Base-by-base conservation (phyloP, 64 coral and sea anemone species). In the Montipora foliosa region DNA sequence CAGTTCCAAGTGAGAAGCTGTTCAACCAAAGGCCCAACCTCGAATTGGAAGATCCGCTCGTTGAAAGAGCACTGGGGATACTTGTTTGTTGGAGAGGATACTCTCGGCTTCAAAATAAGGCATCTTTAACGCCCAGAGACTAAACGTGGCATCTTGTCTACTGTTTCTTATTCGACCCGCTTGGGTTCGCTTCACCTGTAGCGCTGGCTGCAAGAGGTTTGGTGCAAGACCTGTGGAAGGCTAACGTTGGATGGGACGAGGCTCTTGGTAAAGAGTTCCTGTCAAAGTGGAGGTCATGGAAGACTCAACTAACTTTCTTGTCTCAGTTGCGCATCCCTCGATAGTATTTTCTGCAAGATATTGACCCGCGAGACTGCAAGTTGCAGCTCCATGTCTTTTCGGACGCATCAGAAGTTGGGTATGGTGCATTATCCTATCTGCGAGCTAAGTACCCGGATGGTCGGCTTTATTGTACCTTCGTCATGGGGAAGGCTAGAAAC, bases 1-100 rank as follows among this genome's bases (percentile, higher is more conserved):
- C 51, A 64, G 76, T 75, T 84, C 52, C 52, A 55, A 55, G 52
- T 5, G 52, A 55, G 4, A 55, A 55, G 52, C 52, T 55, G 3
- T 55, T 55, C 6, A 55, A 10, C 52, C 52, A 10, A 55, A 55
- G 10, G 37, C 90, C 76, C 13, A 61, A 91, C 50, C 69, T 91
- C 8, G 90, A 91, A n/a, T n/a, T n/a, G n/a, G n/a, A n/a, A n/a
- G n/a, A n/a, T 20, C 90, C 52, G 1, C 89, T 64, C 4, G n/a
- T 82, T 29, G 89, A 91, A 22, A 70, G 89, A 49, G 78, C 89
- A 50, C 88, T 90, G 13, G 76, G 88, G 44, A 55, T 90, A 64
- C 51, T 48, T 12, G 88, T 67, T 4, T 37, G 88, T 71, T 15
- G 88, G 44, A 49, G 55, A 48, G 44, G 88, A 90, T 58, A 44